phyloP scores from a whole-genome alignment of 2,113 vertebrate genomes.

The Murina feae region DNA sequence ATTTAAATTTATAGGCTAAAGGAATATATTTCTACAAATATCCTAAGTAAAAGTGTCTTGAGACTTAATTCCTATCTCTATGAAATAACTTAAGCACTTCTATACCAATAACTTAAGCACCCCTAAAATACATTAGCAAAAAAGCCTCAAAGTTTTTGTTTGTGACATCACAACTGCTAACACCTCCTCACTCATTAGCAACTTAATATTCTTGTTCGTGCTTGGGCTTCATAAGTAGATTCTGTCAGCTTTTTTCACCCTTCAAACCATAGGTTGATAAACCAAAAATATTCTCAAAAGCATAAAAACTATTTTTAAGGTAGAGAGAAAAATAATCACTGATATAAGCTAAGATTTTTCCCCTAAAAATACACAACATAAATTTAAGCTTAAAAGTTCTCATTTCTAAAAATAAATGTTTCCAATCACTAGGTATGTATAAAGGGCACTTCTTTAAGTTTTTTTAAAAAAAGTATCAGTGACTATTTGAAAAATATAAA shows the following conservation, averaged over 20 bases:
- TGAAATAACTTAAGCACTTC: neutral
- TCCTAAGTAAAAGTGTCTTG: neutral
- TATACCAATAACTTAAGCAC: neutral
- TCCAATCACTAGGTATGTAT: neutral
- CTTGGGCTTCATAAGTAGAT: neutral
- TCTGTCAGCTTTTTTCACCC: neutral
- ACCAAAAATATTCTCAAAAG: neutral
- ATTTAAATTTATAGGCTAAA: neutral
- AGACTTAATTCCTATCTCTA: neutral
- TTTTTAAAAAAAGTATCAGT: neutral
- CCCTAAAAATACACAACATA: neutral
- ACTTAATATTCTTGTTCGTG: slow-evolving; percentile 37
- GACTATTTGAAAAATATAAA: neutral
- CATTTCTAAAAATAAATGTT: slow-evolving; percentile 23
- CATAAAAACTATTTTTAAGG: neutral
- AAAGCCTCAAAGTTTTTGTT: neutral
- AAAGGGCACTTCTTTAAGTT: neutral
- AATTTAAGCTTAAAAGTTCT: slow-evolving; percentile 31
- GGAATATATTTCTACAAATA: neutral
- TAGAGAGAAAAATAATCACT: neutral
- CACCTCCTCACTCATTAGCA: slow-evolving; percentile 22
- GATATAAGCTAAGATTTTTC: neutral
- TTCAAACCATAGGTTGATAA: slow-evolving; percentile 23
- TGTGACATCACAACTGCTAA: slow-evolving; percentile 32
- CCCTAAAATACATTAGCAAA: neutral